Percentiles rank a stretch among this genome's conserved stretches.
Conservation (phyloP, 92 coral and sea anemone genomes). For the Phenganax marumi region DNA sequence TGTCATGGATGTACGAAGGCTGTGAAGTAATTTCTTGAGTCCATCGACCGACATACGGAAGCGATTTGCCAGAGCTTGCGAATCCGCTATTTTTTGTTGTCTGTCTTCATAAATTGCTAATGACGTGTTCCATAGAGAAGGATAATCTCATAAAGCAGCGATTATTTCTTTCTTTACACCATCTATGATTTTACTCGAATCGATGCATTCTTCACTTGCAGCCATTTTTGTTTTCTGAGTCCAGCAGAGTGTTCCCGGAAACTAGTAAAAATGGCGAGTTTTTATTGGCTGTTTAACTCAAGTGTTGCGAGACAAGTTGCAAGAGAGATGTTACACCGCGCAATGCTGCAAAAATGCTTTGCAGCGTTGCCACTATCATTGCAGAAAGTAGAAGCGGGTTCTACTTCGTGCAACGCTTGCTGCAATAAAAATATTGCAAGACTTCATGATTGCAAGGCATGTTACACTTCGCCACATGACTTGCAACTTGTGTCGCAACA, state of each 20-base stretch:
- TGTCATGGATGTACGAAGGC: conserved; percentile 56
- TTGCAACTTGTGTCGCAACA: too few species aligned
- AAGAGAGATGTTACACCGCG: conserved; percentile 20
- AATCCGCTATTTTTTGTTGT: conserved; percentile 41
- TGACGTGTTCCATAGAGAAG: conserved; percentile 53
- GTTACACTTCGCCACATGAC: too few species aligned
- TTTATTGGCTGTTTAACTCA: conserved; percentile 19
- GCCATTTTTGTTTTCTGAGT: neutral
- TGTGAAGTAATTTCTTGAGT: conserved; percentile 46
- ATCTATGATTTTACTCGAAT: neutral
- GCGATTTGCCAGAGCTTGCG: conserved; percentile 39
- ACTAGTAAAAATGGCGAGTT: neutral
- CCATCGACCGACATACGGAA: conserved; percentile 18
- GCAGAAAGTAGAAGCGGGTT: too few species aligned
- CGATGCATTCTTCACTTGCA: neutral
- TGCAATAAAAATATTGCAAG: too few species aligned
- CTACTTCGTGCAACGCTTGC: too few species aligned
- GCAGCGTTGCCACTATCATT: conserved; percentile 19
- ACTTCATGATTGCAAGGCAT: too few species aligned
- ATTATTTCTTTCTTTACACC: conserved; percentile 29
- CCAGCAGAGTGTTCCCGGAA: neutral
- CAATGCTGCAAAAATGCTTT: conserved; percentile 10
- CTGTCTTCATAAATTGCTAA: conserved; percentile 47
- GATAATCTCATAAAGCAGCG: conserved; percentile 43
- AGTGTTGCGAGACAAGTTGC: conserved; percentile 23